Evolutionary conservation across 2,113 vertebrate species (phyloP).

Genomic region (Chamaea fasciata): DNA sequence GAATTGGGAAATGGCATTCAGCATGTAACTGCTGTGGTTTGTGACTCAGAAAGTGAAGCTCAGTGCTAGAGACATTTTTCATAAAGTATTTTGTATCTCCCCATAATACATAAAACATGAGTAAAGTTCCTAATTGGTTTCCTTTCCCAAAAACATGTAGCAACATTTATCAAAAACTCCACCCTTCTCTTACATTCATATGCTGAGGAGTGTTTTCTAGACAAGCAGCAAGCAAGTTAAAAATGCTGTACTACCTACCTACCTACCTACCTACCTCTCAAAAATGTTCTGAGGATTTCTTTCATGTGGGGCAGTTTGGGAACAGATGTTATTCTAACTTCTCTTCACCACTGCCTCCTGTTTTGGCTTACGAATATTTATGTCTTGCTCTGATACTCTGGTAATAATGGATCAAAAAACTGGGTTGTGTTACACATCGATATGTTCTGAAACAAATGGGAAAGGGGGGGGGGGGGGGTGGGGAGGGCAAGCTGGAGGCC

Average conservation of each 20-base stretch:
- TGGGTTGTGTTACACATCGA: not conserved
- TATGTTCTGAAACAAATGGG: not conserved
- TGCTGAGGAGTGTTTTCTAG: not conserved
- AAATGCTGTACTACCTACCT: not conserved
- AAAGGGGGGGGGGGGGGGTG: rapidly evolving
- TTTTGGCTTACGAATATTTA: not conserved
- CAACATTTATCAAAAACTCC: not conserved
- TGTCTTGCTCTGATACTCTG: not conserved
- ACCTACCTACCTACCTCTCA: not conserved
- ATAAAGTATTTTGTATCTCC: not conserved
- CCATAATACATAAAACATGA: not conserved
- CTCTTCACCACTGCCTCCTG: not conserved
- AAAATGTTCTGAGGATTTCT: not conserved
- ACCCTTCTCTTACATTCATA: not conserved
- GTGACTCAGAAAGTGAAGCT: not conserved
- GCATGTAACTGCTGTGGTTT: not conserved
- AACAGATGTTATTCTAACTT: not conserved
- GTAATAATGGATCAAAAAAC: not conserved
- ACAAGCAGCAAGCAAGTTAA: not conserved
- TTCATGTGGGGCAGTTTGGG: not conserved
- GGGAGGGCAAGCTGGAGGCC: not conserved
- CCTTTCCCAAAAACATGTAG: not conserved
- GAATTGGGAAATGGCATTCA: not conserved
- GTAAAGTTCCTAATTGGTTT: not conserved
- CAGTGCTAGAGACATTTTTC: not conserved